Evolutionary conservation across 2,113 vertebrate genomes (phyloP), one percentile per base, ranked within the genome.

Genomic region (Tachysurus fulvidraco): DNA sequence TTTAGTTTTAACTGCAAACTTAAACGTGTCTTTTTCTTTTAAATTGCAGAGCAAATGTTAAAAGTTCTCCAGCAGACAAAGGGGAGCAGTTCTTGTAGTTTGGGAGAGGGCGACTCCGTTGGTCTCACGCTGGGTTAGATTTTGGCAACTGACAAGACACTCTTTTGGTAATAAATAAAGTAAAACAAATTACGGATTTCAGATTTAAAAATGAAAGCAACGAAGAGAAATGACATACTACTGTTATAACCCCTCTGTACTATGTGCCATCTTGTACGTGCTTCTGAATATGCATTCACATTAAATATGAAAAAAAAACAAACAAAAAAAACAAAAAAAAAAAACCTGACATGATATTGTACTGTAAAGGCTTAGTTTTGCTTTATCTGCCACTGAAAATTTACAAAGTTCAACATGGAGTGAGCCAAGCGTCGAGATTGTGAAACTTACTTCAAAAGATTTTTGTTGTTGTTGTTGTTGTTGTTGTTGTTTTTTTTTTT

Each of bases 31-130:
- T 94, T 94, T 94, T 91, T 96, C 92, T 97, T 95, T 97, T 96
- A 95, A 96, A 96, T 96, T 96, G 92, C 96, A 97, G 96, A 95
- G 92, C 95, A 94, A 93, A 96, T 95, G 94, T 97, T 95, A 97
- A 97, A 95, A 94, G 95, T 93, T 94, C 96, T 85, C 94, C 96
- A 95, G 94, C 96, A 94, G 87, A 95, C 94, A 96, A 97, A 96
- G 96, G 94, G 92, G 95, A 96, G 94, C 95, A 96, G 94, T 95
- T 95, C 95, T 96, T 96, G 85, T 97, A 97, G 95, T 93, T 94
- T 94, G 93, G 85, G 94, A 94, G 91, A 95, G 93, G 89, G 88
- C 89, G 57, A 71, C 90, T 83, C 91, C 93, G 91, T 93, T 92
- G 94, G 93, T 93, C 93, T 94, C 93, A 90, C 93, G 92, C 89